Evolutionary conservation across 2,888 invertebrate species (phyloP), one percentile per base, ranked within the genome.

Genomic region (Pristionchus arcanus): DNA sequence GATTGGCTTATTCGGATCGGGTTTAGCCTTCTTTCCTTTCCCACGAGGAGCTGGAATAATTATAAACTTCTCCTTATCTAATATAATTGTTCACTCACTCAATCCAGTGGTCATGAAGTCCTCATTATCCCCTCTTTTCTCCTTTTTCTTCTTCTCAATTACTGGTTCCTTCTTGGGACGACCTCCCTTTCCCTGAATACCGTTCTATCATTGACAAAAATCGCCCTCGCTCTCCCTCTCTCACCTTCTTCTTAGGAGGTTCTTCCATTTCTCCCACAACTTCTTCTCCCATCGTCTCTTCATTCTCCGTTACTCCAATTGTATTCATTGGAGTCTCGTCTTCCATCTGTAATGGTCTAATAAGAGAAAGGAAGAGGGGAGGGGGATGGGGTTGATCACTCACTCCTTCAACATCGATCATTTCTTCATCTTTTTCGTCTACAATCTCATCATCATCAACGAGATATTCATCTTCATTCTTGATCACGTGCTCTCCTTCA

Each of bases 201-300:
- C 7, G 9, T n/a, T 19, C 13, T 21, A 49, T 81, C 25, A 83
- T 25, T 19, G 2, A 21, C 77, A 25, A 37, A 42, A 25, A 42
- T 31, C 55, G 2, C 63, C 25, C 28, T n/a, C n/a, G n/a, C n/a
- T n/a, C n/a, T 37, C 63, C 25, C 28, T 53, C 63, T 9, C 63
- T 21, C 87, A 42, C 87, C 59, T 87, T 68, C 68, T 87, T 87
- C 87, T 87, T 86, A 16, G 91, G 85, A 4, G 85, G 31, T 88
- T 34, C 55, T n/a, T 49, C 68, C 34, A 34, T 37, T 81, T n/a
- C 89, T 21, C 63, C 42, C 71, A 28, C 68, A 84, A 28, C 86
- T n/a, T 28, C 68, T 37, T 66, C 63, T 37, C 4, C n/a, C n/a
- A 42, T 28, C 31, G 5, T 81, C 81, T 81, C 81, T 81, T 49